Base-by-base conservation (phyloP, 2,113 vertebrate species). In the Clarias gariepinus region DNA sequence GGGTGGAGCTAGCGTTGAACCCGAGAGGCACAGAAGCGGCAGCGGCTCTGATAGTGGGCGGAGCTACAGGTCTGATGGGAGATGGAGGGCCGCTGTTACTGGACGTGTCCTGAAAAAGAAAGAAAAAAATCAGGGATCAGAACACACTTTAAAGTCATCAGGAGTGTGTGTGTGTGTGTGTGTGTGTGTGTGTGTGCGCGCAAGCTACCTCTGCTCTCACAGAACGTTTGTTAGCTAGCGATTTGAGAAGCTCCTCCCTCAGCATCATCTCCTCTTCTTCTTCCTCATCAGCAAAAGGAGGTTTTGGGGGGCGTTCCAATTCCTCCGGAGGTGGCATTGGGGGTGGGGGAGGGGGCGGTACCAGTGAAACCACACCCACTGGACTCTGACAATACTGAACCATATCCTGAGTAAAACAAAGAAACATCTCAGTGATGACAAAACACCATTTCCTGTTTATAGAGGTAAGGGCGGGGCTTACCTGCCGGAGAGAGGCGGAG, bases 241-340 rank as follows among this genome's bases (percentile, higher is more conserved):
- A 98, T 91, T 98, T 98, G 3, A 99, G 96, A 18, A 99, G 95
- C 10, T 99, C 98, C 92, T 99, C 97, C 86, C 98, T 91, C 28
- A 99, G 95, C 60, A 99, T 95, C 98, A 99, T 99, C 95, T 99
- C 98, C 92, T 99, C 98, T 76, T 99, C 98, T 83, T 99, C 98
- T 52, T 98, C 98, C 61, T 99, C 98, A 87, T 99, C 98, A 18
- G 97, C 98, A 90, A 99, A 98, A 0, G 97, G 98, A 52, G 98
- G 98, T 81, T 99, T 99, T 18, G 98, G 98, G 18, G 98, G 98
- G 23, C 95, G 96, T 63, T 97, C 97, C 4, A 93, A 94, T 23
- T 98, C 97, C 30, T 97, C 97, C 0, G 96, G 96, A 0, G 93
- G 94, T 0, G 97, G 97, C 36, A 95, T 96, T 13, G 97, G 97